Base-by-base conservation (phyloP, 2,888 invertebrate genomes). In the Diarsia brunnea region DNA sequence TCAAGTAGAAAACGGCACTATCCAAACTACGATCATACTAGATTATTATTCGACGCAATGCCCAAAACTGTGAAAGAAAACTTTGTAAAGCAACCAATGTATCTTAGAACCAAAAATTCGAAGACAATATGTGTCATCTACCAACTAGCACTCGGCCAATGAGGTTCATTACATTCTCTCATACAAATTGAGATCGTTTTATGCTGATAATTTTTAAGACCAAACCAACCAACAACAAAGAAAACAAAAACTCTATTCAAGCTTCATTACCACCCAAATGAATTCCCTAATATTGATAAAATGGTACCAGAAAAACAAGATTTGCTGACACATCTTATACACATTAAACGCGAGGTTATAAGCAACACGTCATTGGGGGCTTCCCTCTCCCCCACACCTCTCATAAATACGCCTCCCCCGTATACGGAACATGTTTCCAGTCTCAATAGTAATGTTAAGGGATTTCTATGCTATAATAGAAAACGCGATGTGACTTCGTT, bases 401-500 rank as follows among this genome's bases (percentile, higher is more conserved):
- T n/a, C 16, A 31, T 45, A 65, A 72, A 73, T 69, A 71, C 78
- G 69, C 65, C 78, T 51, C 68, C 73, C 82, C 69, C 81, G 78
- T 78, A 78, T 81, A 83, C 76, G 78, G 73, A 83, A 87, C 86
- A 79, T 85, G 89, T 88, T 88, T 85, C 79, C 82, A 87, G 85
- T 86, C 88, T 89, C 87, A 66, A 81, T 82, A 73, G 87, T 87
- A 84, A 87, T 88, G 86, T 89, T 86, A 87, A 88, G 87, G 87
- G 90, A 90, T 90, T 88, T 87, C 87, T 82, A 75, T 72, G 79
- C 65, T 80, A 68, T 89, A 88, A 90, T 89, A 89, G 88, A 88
- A 86, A 88, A 85, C 70, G 71, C 82, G 78, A 79, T 76, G 85
- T 75, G 84, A 76, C 76, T 70, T 72, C 67, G 53, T 45, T 27